phyloP scores from a whole-genome alignment of 2,797 vertebrate genomes.

The Alectoris magna region DNA sequence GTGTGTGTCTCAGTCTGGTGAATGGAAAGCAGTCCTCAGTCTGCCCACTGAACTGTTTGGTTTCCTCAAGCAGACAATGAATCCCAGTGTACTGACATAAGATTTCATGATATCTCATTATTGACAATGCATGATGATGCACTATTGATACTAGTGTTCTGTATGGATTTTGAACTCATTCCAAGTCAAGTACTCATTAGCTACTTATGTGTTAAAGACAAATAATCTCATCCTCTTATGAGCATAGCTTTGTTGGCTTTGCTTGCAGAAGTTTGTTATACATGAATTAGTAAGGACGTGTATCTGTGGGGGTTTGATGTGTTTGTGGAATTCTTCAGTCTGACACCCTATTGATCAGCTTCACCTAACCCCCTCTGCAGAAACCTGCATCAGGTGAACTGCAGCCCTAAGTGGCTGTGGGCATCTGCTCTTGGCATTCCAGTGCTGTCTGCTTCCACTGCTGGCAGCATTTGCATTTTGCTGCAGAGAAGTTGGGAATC shows the following conservation, averaged over 20 bases:
- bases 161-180: not conserved
- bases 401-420: not conserved
- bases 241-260: not conserved
- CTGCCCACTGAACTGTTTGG: not conserved
- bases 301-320: not conserved
- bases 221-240: not conserved
- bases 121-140: too few relatives aligned
- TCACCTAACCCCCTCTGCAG: too few relatives aligned
- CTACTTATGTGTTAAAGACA: too few relatives aligned
- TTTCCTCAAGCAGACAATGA: not conserved
- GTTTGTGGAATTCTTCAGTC: not conserved
- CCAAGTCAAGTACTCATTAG: not conserved
- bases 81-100: not conserved
- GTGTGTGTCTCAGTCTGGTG: not conserved
- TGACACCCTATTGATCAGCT: not conserved
- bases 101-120: not conserved
- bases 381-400: not conserved
- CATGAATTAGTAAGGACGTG: not conserved
- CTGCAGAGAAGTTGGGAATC: not conserved
- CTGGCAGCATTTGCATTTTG: not conserved
- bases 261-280: not conserved
- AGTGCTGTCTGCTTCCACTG: not conserved
- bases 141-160: not conserved
- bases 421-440: too few relatives aligned
- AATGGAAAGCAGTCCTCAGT: not conserved